Base-by-base conservation (phyloP, 2,888 invertebrate genomes). In the Lepeophtheirus nordmannii region DNA sequence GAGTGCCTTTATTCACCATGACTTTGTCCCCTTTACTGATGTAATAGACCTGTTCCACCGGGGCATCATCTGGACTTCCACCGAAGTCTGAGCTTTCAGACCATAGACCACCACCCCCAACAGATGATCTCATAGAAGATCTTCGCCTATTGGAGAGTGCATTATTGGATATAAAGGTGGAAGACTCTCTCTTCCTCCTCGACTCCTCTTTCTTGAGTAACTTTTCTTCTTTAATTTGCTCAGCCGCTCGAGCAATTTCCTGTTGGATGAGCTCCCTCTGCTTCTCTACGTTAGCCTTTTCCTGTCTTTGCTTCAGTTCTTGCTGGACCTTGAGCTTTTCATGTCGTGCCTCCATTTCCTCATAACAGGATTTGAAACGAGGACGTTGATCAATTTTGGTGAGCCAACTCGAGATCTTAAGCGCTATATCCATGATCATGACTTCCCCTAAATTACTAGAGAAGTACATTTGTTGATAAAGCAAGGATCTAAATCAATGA, bases 351-450 rank as follows among this genome's bases (percentile, higher is more conserved):
- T 89, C 75, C 92, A 93, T 93, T 78, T 92, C 87, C 69, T 93
- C 92, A 72, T 92, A 90, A 75, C 87, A 90, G 10, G 92, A 92
- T 68, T 85, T 80, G 63, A 80, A 80, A 0, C 83, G 83, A 0
- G 89, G 66, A 8, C 59, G 58, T 17, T 46, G 0, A 93, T 79
- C 74, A 86, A 92, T 73, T 83, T 83, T 81, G 83, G 76, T 1
- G 77, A 58, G 67, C 67, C 66, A 62, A 17, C 46, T 62, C 58
- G 59, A 40, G 12, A 40, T 58, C n/a, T 63, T 38, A 20, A 86
- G 85, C 1, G 87, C 84, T 59, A 94, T 75, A 71, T 91, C 85
- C 72, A 82, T 87, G 70, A 94, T 86, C 86, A 92, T 89, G 38
- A 87, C 90, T 77, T 87, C 86, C 0, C 89, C 90, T 66, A 82